Evolutionary conservation across 2,888 invertebrate species (phyloP).

Genomic region (Cephus runcator): DNA sequence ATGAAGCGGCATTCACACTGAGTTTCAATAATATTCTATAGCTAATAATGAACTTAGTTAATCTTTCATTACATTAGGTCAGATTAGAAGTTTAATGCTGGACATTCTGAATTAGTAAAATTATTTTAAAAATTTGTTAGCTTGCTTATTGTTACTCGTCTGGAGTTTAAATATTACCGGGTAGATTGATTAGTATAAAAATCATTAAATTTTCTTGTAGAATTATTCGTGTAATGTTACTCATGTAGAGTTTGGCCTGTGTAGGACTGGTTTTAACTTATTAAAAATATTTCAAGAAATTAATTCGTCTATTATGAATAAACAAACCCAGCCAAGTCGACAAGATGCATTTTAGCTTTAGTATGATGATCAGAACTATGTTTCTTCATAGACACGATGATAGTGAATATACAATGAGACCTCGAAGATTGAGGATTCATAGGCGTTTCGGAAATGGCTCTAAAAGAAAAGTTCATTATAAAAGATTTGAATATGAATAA

Average conservation of each 20-base stretch:
- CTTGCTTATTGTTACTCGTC: too few species aligned
- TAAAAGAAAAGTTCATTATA: slow-evolving; percentile 36
- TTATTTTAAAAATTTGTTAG: neutral
- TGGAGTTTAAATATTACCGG: neutral
- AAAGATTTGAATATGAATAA: neutral
- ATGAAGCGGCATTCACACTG: neutral
- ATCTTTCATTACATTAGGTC: neutral
- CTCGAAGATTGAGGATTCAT: slow-evolving; percentile 69
- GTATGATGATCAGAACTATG: slow-evolving; percentile 55
- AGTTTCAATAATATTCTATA: neutral
- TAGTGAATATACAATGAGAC: slow-evolving; percentile 70
- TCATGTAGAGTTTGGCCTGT: too few species aligned
- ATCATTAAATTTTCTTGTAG: neutral
- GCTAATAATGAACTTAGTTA: neutral
- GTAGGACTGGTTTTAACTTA: neutral
- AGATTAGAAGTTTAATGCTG: neutral
- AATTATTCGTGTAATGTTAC: neutral
- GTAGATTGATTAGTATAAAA: neutral
- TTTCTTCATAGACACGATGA: slow-evolving; percentile 63
- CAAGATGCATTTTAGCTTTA: slow-evolving; percentile 68
- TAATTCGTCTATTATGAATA: neutral
- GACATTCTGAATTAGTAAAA: neutral
- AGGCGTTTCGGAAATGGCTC: slow-evolving; percentile 68
- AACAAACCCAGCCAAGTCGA: slow-evolving; percentile 69
- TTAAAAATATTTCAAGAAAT: neutral